A percentile compares a stretch with the other conserved stretches of the same genome.
phyloP scores from a whole-genome alignment of 2,113 vertebrate species.

The Platysteira castanea region DNA sequence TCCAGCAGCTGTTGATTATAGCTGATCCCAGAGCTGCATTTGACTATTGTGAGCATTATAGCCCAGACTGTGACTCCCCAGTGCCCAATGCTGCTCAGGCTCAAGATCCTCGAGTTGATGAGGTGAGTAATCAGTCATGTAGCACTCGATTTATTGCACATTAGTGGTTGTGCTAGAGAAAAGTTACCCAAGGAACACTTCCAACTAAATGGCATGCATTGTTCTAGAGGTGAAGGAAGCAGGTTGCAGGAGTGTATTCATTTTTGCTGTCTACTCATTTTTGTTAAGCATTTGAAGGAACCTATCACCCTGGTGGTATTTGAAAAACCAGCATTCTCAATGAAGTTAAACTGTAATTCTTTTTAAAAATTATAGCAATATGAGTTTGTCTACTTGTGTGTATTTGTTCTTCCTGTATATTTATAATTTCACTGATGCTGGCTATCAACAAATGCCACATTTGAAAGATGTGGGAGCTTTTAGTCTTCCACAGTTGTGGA shows the following conservation, averaged over 20 bases:
- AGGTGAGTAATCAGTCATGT: conserved; percentile 68
- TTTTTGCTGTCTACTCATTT: background rate
- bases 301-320: background rate
- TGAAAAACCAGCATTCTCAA: background rate
- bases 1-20: conserved; percentile 92
- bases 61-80: conserved; percentile 91
- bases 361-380: background rate
- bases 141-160: conserved; percentile 11
- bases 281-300: background rate
- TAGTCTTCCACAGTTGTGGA: no score
- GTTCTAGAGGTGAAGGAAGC: background rate
- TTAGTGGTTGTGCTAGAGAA: background rate
- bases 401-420: background rate
- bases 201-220: background rate
- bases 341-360: background rate
- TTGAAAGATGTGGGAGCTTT: background rate
- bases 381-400: background rate
- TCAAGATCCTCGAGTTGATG: conserved; percentile 84
- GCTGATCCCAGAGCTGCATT: conserved; percentile 90
- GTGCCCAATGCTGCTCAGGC: conserved; percentile 83
- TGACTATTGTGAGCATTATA: conserved; percentile 97
- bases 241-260: background rate
- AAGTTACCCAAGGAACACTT: background rate
- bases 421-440: background rate
- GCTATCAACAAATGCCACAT: background rate